phyloP scores from a whole-genome alignment of 1,140 invertebrate species.

The Leptopilina clavipes region DNA sequence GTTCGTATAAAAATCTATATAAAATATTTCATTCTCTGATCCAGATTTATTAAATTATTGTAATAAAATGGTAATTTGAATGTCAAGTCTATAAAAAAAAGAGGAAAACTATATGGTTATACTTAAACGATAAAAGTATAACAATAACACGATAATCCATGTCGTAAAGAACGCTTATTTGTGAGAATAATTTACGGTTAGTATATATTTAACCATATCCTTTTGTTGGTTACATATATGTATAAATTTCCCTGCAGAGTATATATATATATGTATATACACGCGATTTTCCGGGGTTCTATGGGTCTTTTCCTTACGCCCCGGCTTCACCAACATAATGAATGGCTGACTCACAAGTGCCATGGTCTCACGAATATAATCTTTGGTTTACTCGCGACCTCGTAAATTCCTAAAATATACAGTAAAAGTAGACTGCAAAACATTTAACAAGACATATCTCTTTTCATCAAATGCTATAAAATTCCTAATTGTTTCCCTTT shows the following conservation, averaged over 20 bases:
- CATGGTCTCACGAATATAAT: slow-evolving; percentile 28
- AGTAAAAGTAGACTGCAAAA: neutral
- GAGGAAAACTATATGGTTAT: slow-evolving; percentile 2
- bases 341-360: slow-evolving; percentile 23
- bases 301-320: slow-evolving; percentile 31
- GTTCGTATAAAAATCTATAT: neutral
- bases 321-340: slow-evolving; percentile 28
- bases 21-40: neutral
- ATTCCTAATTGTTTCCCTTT: neutral
- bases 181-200: slow-evolving; percentile 30
- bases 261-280: neutral
- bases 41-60: slow-evolving; percentile 12
- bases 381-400: slow-evolving; percentile 31
- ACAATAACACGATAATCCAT: slow-evolving; percentile 22
- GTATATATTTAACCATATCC: slow-evolving; percentile 22
- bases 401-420: slow-evolving; percentile 8
- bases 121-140: slow-evolving; percentile 34
- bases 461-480: neutral
- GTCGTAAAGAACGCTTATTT: slow-evolving; percentile 29
- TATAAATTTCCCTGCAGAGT: neutral
- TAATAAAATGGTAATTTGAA: slow-evolving; percentile 4
- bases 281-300: slow-evolving; percentile 29
- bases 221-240: slow-evolving; percentile 1
- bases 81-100: slow-evolving; percentile 23
- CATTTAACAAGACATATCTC: neutral